phyloP scores from a whole-genome alignment of 2,113 vertebrate genomes.

The Pristiophorus japonicus region DNA sequence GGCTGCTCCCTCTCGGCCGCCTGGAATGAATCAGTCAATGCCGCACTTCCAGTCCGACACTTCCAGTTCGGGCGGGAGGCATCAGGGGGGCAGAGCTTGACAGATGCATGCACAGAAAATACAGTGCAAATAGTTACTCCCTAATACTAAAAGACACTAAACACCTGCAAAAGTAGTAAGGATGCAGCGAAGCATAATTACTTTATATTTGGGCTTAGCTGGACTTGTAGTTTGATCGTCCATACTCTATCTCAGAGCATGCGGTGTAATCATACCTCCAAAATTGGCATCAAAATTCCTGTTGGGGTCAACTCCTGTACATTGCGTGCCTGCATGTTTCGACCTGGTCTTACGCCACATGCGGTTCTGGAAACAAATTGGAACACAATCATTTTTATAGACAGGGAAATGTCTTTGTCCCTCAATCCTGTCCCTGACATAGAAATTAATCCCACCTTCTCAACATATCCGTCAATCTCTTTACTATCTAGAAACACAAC shows the following conservation, averaged over 20 bases:
- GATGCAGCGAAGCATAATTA: neutral
- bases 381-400: neutral
- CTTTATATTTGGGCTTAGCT: neutral
- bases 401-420: neutral
- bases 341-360: conserved; percentile 93
- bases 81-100: no score
- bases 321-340: conserved; percentile 44
- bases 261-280: conserved; percentile 56
- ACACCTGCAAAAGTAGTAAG: neutral
- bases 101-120: no score
- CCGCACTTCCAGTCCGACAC: no score
- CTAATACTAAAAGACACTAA: neutral
- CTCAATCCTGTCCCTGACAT: neutral
- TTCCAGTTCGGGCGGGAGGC: no score
- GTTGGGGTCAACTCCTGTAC: conserved; percentile 78
- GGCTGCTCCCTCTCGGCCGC: no score
- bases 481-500: neutral
- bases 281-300: conserved; percentile 86
- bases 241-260: rapidly evolving
- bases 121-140: no score
- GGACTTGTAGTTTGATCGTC: neutral
- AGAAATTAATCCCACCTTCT: neutral
- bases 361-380: conserved; percentile 62
- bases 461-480: neutral
- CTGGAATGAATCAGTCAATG: no score